phyloP scores from a whole-genome alignment of 2,113 vertebrate genomes.

The Lagopus leucura region DNA sequence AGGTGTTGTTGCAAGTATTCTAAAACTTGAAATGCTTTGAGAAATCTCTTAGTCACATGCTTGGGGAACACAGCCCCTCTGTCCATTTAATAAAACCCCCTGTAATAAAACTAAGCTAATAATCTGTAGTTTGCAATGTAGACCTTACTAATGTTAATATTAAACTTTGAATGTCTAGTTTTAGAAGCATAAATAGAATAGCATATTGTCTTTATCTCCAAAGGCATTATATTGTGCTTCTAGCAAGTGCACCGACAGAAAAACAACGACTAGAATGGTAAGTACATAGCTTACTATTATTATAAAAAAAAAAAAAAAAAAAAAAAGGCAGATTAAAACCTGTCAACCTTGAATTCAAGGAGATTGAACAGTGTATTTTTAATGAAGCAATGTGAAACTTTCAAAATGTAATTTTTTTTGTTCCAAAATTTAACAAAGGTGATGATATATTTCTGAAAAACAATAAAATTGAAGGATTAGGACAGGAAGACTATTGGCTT shows the following conservation, averaged over 20 bases:
- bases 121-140: slow-evolving; percentile 25
- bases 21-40: not conserved
- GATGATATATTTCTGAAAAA: not conserved
- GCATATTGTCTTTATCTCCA: slow-evolving; percentile 86
- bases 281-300: slow-evolving; percentile 73
- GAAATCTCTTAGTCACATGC: not conserved
- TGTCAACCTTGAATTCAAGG: not conserved
- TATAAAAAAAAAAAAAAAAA: not conserved
- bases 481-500: not conserved
- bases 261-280: slow-evolving; percentile 90
- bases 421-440: not conserved
- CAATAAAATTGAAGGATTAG: not conserved
- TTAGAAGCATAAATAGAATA: slow-evolving; percentile 75
- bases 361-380: not conserved
- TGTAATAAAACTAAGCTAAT: not conserved
- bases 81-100: slow-evolving; percentile 2
- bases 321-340: not conserved
- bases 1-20: not conserved
- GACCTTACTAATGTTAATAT: slow-evolving; percentile 26
- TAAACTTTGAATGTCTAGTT: slow-evolving; percentile 69
- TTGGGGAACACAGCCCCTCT: not conserved
- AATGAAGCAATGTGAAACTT: not conserved
- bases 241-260: slow-evolving; percentile 88
- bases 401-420: not conserved
- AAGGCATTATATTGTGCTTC: slow-evolving; percentile 95